Percentiles rank a stretch among this genome's conserved stretches.
Conservation (phyloP, 2,113 vertebrate genomes). For the Rousettus leschenaultii region DNA sequence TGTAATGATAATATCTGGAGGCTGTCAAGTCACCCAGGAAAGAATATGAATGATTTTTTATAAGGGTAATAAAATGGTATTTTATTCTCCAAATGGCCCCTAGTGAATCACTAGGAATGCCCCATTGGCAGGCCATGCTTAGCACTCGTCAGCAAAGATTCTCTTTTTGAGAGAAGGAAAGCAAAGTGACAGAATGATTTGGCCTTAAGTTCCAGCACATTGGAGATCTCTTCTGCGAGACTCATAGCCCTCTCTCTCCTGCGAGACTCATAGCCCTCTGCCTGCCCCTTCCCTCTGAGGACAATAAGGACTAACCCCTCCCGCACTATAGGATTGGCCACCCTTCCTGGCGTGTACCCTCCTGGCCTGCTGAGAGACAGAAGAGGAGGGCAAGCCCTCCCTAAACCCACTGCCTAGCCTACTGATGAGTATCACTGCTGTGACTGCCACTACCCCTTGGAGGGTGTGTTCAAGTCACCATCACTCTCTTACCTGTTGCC, state of each 20-base stretch:
- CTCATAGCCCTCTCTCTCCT: background rate
- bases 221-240: accelerated
- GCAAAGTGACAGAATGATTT: background rate
- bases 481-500: background rate
- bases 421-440: accelerated
- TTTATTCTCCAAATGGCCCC: background rate
- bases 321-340: background rate
- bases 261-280: background rate
- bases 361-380: background rate
- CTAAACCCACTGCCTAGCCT: background rate
- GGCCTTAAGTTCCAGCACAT: accelerated
- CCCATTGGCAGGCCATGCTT: background rate
- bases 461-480: background rate
- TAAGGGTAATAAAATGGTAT: background rate
- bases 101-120: background rate
- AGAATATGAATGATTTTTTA: background rate
- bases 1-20: background rate
- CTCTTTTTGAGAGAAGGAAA: background rate
- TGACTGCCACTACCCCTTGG: accelerated
- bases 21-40: background rate
- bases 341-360: background rate
- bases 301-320: background rate
- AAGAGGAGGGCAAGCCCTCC: background rate
- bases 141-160: background rate
- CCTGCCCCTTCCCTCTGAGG: background rate